phyloP scores from a whole-genome alignment of 2,888 invertebrate genomes.

The Drosophila kuntzei region DNA sequence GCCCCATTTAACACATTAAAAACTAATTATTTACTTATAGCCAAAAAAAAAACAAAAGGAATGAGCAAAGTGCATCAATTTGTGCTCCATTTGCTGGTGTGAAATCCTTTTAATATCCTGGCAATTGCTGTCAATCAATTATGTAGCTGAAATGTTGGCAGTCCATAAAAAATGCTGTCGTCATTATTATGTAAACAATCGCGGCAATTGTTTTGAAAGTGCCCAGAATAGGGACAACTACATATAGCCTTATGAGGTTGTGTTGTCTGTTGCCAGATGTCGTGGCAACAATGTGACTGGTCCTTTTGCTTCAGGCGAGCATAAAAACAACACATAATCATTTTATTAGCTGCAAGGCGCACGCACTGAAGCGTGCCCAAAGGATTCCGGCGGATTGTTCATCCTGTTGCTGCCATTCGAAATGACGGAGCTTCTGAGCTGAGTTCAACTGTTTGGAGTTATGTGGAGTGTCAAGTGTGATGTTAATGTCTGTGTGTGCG shows the following conservation, averaged over 20 bases:
- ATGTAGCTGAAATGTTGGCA: constrained; percentile 65
- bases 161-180: constrained; percentile 67
- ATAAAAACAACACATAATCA: constrained; percentile 79
- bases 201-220: constrained; percentile 67
- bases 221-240: constrained; percentile 14
- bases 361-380: constrained; percentile 59
- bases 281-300: constrained; percentile 16
- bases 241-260: not conserved
- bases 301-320: constrained; percentile 41
- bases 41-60: not conserved
- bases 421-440: constrained; percentile 16
- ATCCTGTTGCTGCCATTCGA: constrained; percentile 57
- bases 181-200: constrained; percentile 77
- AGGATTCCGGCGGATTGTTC: constrained; percentile 65
- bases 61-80: constrained; percentile 37
- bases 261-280: constrained; percentile 9
- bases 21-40: not conserved
- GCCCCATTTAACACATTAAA: not conserved
- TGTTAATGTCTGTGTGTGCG: constrained; percentile 33
- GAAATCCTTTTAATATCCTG: constrained; percentile 37
- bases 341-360: constrained; percentile 73
- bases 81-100: constrained; percentile 30
- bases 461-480: constrained; percentile 59
- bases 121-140: constrained; percentile 64
- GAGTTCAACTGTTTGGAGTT: constrained; percentile 30